Conservation (phyloP, 2,113 vertebrate species). For the Thunnus thynnus region DNA sequence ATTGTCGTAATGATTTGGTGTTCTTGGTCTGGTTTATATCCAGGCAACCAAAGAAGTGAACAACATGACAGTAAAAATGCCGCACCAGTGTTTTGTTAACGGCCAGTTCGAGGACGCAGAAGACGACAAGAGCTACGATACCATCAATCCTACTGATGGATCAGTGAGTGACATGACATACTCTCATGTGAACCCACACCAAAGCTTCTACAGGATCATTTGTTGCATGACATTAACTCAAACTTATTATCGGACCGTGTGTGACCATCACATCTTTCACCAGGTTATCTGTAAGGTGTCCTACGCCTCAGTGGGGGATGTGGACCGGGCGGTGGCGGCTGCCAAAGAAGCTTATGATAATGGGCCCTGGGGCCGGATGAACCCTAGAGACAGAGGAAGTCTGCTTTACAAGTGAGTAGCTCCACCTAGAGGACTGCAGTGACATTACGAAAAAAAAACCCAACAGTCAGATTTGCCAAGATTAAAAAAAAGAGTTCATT, state of each 20-base stretch:
- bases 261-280: background rate
- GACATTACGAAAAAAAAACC: background rate
- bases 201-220: background rate
- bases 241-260: background rate
- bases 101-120: slow-evolving; percentile 86
- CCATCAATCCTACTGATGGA: slow-evolving; percentile 85
- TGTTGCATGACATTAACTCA: background rate
- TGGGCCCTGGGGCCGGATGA: slow-evolving; percentile 89
- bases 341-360: slow-evolving; percentile 85
- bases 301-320: slow-evolving; percentile 85
- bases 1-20: no score
- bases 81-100: slow-evolving; percentile 87
- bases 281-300: slow-evolving; percentile 88
- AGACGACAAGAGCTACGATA: slow-evolving; percentile 81
- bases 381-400: slow-evolving; percentile 86
- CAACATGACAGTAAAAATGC: slow-evolving; percentile 87
- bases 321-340: slow-evolving; percentile 86
- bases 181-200: background rate
- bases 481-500: no score
- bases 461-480: no score
- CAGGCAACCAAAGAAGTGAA: slow-evolving; percentile 85
- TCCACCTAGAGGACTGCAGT: slow-evolving; percentile 14
- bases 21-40: background rate
- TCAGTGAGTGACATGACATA: slow-evolving; percentile 67
- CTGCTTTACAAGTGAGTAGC: slow-evolving; percentile 83